Evolutionary conservation across 2,888 invertebrate genomes (phyloP).

Genomic region (Microctonus brassicae): DNA sequence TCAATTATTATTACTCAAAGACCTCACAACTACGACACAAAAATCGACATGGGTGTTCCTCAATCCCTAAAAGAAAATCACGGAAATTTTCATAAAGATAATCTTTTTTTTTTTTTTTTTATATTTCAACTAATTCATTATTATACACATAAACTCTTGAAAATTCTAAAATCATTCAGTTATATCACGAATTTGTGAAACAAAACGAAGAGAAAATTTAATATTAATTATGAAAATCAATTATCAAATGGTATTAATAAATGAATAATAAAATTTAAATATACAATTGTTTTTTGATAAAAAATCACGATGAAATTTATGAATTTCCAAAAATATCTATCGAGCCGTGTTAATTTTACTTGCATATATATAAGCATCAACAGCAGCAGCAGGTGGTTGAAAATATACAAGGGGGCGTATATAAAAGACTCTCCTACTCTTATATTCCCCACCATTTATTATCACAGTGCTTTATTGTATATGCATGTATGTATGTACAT

Average conservation of each 20-base stretch:
- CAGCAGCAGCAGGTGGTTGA: constrained; percentile 66
- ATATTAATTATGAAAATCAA: no score
- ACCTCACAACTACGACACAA: neutral
- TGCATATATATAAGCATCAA: constrained; percentile 19
- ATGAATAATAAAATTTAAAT: no score
- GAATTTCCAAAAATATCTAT: neutral
- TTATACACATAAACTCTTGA: no score
- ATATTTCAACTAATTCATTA: neutral
- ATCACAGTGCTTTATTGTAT: constrained; percentile 43
- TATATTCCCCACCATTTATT: constrained; percentile 34
- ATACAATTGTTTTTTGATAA: neutral
- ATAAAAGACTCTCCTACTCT: constrained; percentile 34
- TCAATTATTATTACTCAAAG: neutral
- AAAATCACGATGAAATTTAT: no score
- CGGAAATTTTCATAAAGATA: neutral
- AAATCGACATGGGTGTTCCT: neutral
- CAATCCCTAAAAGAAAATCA: neutral
- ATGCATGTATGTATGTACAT: neutral
- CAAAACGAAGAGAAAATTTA: no score
- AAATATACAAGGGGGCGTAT: constrained; percentile 61
- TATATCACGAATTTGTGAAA: no score
- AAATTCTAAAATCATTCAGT: no score
- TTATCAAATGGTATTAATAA: no score
- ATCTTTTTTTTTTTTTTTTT: neutral
- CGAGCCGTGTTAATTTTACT: neutral